Base-by-base conservation (phyloP, 2,888 invertebrate species). In the Tricholauxania praeusta region DNA sequence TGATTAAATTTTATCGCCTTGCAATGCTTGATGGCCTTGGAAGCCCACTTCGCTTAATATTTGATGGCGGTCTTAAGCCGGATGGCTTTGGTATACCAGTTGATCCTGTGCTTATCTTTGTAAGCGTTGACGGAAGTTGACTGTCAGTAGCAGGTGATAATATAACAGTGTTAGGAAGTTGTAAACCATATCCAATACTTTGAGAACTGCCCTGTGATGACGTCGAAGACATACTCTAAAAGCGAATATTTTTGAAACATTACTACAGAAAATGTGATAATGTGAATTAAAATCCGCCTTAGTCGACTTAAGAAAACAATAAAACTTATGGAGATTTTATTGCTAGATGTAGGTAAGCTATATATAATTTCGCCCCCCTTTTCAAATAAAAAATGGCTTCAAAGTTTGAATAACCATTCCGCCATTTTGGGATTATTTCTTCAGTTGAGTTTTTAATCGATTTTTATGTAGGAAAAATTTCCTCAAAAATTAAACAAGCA, bases 61-160 rank as follows among this genome's bases (percentile, higher is more conserved):
- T 78, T 71, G 85, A 80, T 8, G 87, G 87, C 60, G 81, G 86
- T 57, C 86, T 79, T 59, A 87, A 75, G 47, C 86, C 85, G 49
- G 86, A 85, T 12, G 87, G 86, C 76, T 86, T 87, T 14, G 85
- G 85, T 75, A 86, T 84, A 71, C 85, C 85, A 28, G 83, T 82
- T 71, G 81, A 74, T 66, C 84, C 81, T n/a, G 81, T 81, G 15
- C 80, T 83, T 19, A 83, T 80, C 76, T 83, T 83, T 39, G 82
- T 81, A n/a, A 81, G 78, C 73, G 80, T 80, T 15, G 80, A 39
- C 39, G 39, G 39, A 39, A 39, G 49, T 14, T 19, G 51, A 22
- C 51, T 14, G 39, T 69, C 51, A 53, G 17, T 77, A 12, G 66
- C 57, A 67, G 73, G 53, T 52, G 57, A 28, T 12, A 74, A 22